Conservation (phyloP, 2,888 invertebrate species). For the Bugulina stolonifera region DNA sequence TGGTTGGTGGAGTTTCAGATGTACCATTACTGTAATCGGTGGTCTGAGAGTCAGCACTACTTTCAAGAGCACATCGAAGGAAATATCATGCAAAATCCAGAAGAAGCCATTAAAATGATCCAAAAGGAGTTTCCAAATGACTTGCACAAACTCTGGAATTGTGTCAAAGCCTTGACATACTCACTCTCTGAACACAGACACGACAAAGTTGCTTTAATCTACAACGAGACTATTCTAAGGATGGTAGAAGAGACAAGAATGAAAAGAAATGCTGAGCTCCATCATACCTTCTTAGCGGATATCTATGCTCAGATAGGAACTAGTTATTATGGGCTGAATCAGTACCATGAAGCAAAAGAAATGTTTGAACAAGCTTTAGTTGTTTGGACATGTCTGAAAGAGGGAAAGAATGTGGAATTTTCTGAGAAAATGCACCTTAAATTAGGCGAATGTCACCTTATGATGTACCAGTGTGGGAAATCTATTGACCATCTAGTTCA, state of each 20-base stretch:
- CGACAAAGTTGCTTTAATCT: neutral
- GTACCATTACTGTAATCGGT: neutral
- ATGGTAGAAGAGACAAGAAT: neutral
- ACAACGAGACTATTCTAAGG: neutral
- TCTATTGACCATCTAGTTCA: neutral
- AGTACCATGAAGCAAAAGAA: neutral
- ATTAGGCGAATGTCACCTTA: neutral
- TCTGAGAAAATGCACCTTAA: neutral
- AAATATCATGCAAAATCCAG: neutral
- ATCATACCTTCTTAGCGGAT: neutral
- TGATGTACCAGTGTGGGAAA: neutral
- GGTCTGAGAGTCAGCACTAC: neutral
- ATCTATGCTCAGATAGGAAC: neutral
- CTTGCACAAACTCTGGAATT: neutral
- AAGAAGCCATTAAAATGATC: neutral
- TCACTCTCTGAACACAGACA: neutral
- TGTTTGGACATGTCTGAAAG: neutral
- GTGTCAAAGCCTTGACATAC: neutral
- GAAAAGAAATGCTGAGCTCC: neutral
- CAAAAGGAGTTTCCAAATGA: neutral
- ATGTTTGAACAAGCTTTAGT: neutral
- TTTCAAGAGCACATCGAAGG: neutral
- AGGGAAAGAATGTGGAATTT: neutral
- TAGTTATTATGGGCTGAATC: neutral
- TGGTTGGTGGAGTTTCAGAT: neutral